A percentile compares a stretch with the other conserved stretches of the same genome.
These are phyloP conservation scores for Spongia lamella DNA, from an alignment of 37 sponge, comb jelly and placozoan species.

Conservation along the genomic window DNA sequence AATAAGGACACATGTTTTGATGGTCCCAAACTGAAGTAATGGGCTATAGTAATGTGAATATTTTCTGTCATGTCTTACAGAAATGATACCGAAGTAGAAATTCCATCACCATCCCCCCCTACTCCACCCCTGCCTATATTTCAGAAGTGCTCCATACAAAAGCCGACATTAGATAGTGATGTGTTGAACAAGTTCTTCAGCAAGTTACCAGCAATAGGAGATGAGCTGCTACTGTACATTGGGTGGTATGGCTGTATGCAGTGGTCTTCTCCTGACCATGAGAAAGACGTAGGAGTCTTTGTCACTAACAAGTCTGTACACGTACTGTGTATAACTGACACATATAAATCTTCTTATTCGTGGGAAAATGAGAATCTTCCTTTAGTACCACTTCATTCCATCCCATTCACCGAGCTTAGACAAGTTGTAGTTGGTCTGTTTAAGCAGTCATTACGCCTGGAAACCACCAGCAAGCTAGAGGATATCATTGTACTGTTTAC, in stretches of 20 bases:
- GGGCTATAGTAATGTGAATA: no score
- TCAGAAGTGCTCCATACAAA: no score
- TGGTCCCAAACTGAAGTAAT: no score
- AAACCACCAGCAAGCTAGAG: slow-evolving; percentile 1
- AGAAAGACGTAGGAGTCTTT: slow-evolving; percentile 30
- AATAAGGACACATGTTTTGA: no score
- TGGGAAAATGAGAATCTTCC: slow-evolving; percentile 48
- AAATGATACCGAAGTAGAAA: background rate
- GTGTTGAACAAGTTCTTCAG: no score
- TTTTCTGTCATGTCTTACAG: background rate
- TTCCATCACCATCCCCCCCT: background rate
- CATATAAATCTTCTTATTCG: slow-evolving; percentile 10
- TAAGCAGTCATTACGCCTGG: slow-evolving; percentile 41
- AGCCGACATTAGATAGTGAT: no score
- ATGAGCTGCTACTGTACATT: slow-evolving; percentile 46
- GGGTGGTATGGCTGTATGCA: slow-evolving; percentile 38
- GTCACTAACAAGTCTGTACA: slow-evolving; percentile 42
- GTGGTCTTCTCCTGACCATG: slow-evolving; percentile 16
- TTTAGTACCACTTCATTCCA: background rate
- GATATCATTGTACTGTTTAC: slow-evolving; percentile 49
- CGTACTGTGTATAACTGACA: slow-evolving; percentile 37
- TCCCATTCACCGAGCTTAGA: slow-evolving; percentile 2
- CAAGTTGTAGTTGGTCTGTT: slow-evolving; percentile 24
- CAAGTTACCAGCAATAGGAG: no score
- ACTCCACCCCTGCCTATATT: background rate